These are phyloP conservation scores for Cyanocitta stelleri DNA, from an alignment of 2,113 vertebrate species.

Conservation along the genomic window DNA sequence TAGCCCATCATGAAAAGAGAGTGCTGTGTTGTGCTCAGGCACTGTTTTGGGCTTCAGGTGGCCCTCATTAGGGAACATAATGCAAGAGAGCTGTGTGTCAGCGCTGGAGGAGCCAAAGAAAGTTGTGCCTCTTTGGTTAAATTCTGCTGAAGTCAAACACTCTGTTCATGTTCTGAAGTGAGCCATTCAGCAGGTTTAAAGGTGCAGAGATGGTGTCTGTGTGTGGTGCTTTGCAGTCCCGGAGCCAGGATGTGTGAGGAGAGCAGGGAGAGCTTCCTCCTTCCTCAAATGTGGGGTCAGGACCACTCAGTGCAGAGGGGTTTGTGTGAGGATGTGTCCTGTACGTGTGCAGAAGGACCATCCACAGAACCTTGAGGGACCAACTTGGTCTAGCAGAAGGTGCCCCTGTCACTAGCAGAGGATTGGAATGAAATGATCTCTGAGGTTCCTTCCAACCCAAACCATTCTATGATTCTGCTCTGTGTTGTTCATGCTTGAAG, in stretches of 20 bases:
- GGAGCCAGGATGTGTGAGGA: neutral
- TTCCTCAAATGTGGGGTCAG: neutral
- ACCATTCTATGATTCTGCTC: neutral
- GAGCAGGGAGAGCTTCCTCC: neutral
- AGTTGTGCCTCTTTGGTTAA: neutral
- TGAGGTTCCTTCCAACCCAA: neutral
- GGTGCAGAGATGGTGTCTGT: neutral
- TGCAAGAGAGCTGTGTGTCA: neutral
- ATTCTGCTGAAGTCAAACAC: neutral
- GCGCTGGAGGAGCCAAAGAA: neutral
- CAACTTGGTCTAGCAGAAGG: neutral
- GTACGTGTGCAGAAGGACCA: accelerated
- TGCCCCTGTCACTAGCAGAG: neutral
- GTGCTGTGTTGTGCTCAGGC: conserved; percentile 8
- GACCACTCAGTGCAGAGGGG: neutral
- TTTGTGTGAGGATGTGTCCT: neutral
- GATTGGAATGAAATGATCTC: neutral
- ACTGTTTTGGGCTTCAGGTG: neutral
- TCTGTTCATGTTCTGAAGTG: neutral
- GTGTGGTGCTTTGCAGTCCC: neutral
- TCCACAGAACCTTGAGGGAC: neutral
- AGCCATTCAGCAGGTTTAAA: neutral
- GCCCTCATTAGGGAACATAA: conserved; percentile 26
- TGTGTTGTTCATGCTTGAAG: neutral
- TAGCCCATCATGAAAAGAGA: conserved; percentile 1